Evolutionary conservation across 2,113 vertebrate species (phyloP).

Genomic region (Atractosteus spatula): DNA sequence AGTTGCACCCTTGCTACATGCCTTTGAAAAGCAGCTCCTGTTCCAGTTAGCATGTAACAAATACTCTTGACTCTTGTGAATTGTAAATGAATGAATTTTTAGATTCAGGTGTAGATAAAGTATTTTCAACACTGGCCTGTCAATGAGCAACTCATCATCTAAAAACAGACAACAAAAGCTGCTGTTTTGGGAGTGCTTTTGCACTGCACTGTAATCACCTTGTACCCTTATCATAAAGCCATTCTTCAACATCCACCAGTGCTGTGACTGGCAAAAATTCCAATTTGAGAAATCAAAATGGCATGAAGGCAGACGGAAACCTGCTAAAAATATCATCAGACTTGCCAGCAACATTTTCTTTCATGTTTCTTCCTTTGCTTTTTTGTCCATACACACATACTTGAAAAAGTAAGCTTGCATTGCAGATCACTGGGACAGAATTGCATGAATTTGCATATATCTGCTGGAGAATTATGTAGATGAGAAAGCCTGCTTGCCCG

Average conservation of each 20-base stretch:
- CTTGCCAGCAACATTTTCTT: conserved; percentile 2
- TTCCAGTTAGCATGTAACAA: no score
- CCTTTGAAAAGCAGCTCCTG: no score
- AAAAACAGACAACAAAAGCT: no score
- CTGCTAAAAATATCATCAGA: conserved; percentile 18
- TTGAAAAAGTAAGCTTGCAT: conserved; percentile 18
- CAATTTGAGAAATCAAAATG: background rate
- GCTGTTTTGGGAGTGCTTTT: no score
- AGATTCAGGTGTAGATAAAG: no score
- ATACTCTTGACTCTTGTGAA: no score
- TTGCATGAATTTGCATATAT: conserved; percentile 29
- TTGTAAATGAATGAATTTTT: no score
- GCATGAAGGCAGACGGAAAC: background rate
- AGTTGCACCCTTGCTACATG: no score
- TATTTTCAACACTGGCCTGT: no score
- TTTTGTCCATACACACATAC: conserved; percentile 2
- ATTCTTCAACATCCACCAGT: background rate
- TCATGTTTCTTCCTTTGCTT: background rate
- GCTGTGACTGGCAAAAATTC: background rate
- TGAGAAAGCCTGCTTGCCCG: conserved; percentile 14
- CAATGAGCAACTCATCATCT: no score
- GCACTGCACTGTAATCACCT: background rate
- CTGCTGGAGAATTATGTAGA: conserved; percentile 27
- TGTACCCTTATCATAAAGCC: background rate
- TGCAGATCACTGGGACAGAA: conserved; percentile 12